Conservation (phyloP, 2,888 invertebrate species). For the Brenthis hecate region DNA sequence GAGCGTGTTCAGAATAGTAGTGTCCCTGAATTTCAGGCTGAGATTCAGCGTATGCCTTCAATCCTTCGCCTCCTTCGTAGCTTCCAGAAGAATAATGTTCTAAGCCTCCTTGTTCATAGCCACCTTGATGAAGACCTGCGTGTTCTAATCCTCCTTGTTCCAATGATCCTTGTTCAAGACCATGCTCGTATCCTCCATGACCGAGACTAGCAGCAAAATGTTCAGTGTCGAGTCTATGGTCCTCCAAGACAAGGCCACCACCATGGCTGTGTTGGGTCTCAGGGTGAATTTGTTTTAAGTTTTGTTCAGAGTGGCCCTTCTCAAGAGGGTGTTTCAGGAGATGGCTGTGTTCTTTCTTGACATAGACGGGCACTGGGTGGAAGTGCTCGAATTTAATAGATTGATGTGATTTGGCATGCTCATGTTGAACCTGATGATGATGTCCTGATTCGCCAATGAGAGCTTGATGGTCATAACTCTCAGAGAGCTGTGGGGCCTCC, state of each 20-base stretch:
- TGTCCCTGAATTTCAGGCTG: slow-evolving; percentile 62
- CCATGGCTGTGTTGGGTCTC: slow-evolving; percentile 83
- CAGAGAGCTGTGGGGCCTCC: slow-evolving; percentile 66
- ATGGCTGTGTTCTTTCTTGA: slow-evolving; percentile 86
- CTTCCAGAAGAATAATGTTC: slow-evolving; percentile 51
- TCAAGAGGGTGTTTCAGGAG: slow-evolving; percentile 85
- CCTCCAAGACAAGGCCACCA: slow-evolving; percentile 83
- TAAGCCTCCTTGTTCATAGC: slow-evolving; percentile 42
- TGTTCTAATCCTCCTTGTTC: slow-evolving; percentile 46
- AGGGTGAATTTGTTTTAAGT: slow-evolving; percentile 83
- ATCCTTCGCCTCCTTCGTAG: slow-evolving; percentile 64
- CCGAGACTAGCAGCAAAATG: slow-evolving; percentile 55
- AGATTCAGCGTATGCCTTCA: slow-evolving; percentile 66
- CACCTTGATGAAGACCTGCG: slow-evolving; percentile 53
- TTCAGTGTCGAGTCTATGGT: slow-evolving; percentile 76
- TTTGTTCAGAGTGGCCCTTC: slow-evolving; percentile 83
- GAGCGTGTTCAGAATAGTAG: slow-evolving; percentile 59
- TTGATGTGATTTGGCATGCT: slow-evolving; percentile 87
- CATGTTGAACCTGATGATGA: slow-evolving; percentile 84
- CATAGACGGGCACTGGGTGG: slow-evolving; percentile 86
- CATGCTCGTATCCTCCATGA: slow-evolving; percentile 56
- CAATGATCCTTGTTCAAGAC: slow-evolving; percentile 53
- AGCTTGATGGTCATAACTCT: slow-evolving; percentile 65
- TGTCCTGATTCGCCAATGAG: slow-evolving; percentile 77
- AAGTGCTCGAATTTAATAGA: slow-evolving; percentile 87